These are phyloP conservation scores for Atopsyche davidsoni DNA, from an alignment of 1,140 invertebrate genomes.

Conservation along the genomic window DNA sequence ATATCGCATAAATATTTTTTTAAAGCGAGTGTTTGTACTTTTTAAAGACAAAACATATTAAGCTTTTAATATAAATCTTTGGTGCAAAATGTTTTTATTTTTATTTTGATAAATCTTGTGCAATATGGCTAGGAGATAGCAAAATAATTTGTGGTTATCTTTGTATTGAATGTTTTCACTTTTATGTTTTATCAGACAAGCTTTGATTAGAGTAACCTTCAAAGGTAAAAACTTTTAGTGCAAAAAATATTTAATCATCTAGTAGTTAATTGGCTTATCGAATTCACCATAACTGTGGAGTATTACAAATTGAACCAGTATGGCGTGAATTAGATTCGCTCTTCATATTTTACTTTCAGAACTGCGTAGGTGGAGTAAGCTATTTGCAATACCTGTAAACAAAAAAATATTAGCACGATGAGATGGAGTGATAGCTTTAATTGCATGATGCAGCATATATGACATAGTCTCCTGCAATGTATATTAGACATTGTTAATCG, in stretches of 20 bases:
- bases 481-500: background rate
- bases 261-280: background rate
- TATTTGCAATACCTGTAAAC: conserved; percentile 9
- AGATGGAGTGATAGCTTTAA: background rate
- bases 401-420: background rate
- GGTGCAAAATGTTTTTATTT: no score
- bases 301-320: background rate
- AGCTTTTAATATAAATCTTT: no score
- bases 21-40: no score
- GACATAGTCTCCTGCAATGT: background rate
- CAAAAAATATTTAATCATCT: background rate
- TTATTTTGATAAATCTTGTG: no score
- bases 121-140: no score
- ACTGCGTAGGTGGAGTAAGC: conserved; percentile 9
- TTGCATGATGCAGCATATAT: background rate
- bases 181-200: no score
- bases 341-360: background rate
- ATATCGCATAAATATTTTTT: no score
- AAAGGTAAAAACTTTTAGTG: background rate
- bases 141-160: no score
- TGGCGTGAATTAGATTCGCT: background rate
- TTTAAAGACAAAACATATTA: no score
- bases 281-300: background rate
- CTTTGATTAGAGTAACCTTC: background rate
- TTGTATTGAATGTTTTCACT: no score